Evolutionary conservation across 2,888 invertebrate species (phyloP).

Genomic region (Drosophila basisetae): DNA sequence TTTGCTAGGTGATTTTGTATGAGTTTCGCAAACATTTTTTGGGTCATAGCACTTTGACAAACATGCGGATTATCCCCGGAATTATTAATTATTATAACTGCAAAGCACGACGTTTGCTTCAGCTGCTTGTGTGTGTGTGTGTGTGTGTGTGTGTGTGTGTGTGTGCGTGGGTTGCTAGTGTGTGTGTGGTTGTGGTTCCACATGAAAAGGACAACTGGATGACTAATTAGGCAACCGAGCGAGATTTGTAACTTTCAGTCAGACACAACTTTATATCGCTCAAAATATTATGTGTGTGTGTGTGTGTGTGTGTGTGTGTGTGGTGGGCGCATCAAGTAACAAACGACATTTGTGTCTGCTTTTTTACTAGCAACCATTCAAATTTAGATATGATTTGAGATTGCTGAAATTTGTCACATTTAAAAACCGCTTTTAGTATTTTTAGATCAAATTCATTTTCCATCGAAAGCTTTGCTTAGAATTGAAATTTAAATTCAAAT

Average conservation of each 20-base stretch:
- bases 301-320: background rate
- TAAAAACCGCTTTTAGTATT: background rate
- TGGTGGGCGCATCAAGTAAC: background rate
- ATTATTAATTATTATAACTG: constrained; percentile 81
- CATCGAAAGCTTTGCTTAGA: background rate
- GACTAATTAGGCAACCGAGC: constrained; percentile 54
- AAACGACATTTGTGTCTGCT: constrained; percentile 41
- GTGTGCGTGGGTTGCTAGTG: background rate
- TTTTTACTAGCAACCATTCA: constrained; percentile 1
- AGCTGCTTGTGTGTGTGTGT: constrained; percentile 43
- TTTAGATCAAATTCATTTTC: background rate
- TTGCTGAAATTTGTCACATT: background rate
- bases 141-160: constrained; percentile 18
- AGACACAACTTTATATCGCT: constrained; percentile 16
- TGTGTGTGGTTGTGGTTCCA: constrained; percentile 13
- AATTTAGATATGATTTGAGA: background rate
- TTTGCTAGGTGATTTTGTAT: constrained; percentile 45
- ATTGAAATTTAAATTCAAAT: background rate
- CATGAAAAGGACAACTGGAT: constrained; percentile 52
- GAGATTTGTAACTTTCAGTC: constrained; percentile 43
- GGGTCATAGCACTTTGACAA: constrained; percentile 78
- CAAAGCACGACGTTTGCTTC: constrained; percentile 58
- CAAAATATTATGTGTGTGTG: background rate
- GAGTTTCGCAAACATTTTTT: constrained; percentile 51
- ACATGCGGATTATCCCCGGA: constrained; percentile 78